Percentiles rank a stretch among this genome's conserved stretches.
phyloP scores from a whole-genome alignment of 2,888 invertebrate genomes.

The Heliothis peltigera region DNA sequence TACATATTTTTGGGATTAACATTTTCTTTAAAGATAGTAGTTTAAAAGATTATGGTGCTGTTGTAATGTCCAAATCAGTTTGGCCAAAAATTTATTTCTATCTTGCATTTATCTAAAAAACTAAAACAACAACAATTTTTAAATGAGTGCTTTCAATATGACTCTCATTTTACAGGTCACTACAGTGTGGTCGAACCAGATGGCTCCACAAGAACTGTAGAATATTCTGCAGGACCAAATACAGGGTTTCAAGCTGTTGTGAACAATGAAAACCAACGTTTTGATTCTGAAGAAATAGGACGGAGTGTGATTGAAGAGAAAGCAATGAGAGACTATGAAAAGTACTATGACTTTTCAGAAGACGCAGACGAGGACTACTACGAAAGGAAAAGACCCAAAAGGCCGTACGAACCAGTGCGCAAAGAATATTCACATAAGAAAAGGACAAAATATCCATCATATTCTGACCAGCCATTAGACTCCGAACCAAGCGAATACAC shows the following conservation, averaged over 20 bases:
- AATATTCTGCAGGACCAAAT: slow-evolving; percentile 90
- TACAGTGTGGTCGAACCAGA: slow-evolving; percentile 93
- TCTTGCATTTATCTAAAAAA: no score
- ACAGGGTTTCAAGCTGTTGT: slow-evolving; percentile 90
- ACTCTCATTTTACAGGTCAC: slow-evolving; percentile 80
- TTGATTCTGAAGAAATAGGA: slow-evolving; percentile 56
- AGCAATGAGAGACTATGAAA: slow-evolving; percentile 79
- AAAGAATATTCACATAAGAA: slow-evolving; percentile 76
- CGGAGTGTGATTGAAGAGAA: slow-evolving; percentile 74
- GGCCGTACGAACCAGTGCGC: slow-evolving; percentile 71
- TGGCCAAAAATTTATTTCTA: no score
- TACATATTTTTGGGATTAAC: background rate
- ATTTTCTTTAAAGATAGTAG: no score
- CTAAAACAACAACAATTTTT: no score
- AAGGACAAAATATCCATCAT: slow-evolving; percentile 73
- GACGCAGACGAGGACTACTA: slow-evolving; percentile 75
- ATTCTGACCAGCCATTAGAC: slow-evolving; percentile 62
- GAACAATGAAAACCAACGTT: slow-evolving; percentile 83
- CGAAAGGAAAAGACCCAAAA: slow-evolving; percentile 73
- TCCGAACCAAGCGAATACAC: slow-evolving; percentile 82
- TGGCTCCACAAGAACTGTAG: slow-evolving; percentile 90
- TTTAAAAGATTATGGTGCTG: no score
- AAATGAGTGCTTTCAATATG: background rate
- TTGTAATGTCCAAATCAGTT: no score
- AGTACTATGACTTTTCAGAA: slow-evolving; percentile 79